These are phyloP conservation scores for Drosophila sordidapex DNA, from an alignment of 2,888 invertebrate species.

Conservation along the genomic window DNA sequence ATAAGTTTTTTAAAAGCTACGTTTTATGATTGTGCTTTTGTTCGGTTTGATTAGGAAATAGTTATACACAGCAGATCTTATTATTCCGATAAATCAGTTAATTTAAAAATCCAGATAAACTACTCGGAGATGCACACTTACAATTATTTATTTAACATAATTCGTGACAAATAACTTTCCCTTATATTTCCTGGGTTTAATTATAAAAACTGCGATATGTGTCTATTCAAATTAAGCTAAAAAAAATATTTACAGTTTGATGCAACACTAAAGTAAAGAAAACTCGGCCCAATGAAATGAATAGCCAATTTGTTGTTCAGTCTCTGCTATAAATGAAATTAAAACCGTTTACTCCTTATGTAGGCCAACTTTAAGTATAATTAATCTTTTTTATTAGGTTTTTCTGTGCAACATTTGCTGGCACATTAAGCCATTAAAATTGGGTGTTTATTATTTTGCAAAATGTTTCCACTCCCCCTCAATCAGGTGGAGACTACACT, in stretches of 20 bases:
- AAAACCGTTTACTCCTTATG: not conserved
- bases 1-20: not conserved
- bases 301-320: not conserved
- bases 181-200: constrained; percentile 17
- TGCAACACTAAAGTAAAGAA: not conserved
- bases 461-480: constrained; percentile 4
- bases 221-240: constrained; percentile 12
- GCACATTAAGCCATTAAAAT: constrained; percentile 17
- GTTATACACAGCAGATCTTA: not conserved
- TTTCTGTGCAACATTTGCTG: constrained; percentile 7
- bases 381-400: constrained; percentile 11
- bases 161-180: constrained; percentile 31
- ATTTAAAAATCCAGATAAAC: not conserved
- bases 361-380: constrained; percentile 1
- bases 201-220: not conserved
- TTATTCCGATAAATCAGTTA: not conserved
- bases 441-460: constrained; percentile 23
- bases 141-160: constrained; percentile 25
- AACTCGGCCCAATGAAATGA: not conserved
- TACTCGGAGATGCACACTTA: constrained; percentile 9
- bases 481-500: not conserved
- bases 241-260: not conserved
- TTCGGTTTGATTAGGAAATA: not conserved
- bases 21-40: not conserved
- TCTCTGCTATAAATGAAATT: not conserved